Evolutionary conservation across 2,888 invertebrate genomes (phyloP), one percentile per base, ranked within the genome.

Genomic region (Drosophila merina): DNA sequence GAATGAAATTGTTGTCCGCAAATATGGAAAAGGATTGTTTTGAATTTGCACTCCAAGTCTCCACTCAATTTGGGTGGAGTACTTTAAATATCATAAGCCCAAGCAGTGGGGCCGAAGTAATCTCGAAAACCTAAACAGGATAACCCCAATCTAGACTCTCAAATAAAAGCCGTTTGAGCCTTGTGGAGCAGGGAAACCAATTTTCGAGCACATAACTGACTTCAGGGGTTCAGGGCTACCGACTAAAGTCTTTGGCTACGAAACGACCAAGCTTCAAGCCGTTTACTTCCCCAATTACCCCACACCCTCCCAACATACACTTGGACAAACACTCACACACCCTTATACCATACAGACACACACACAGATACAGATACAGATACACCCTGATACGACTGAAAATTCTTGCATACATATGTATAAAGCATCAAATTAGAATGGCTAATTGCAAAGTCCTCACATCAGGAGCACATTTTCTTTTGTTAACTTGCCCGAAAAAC

Each of bases 371-470:
- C 48, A 31, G 9, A 20, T 5, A 38, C 8, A 38, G 30, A 12
- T 10, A 31, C 26, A n/a, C 25, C 36, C 14, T 26, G 28, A 28
- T 28, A 28, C 48, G 26, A 25, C 20, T 12, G 10, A 47, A 55
- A 36, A 48, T 40, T 33, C 54, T 25, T 63, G 50, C 55, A 63
- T 70, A 55, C 55, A 63, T 70, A 55, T 55, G 68, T 63, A 70
- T 50, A 63, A 55, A 56, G 70, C 72, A 72, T 72, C 70, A 70
- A 70, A 70, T 70, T 68, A 62, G 79, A 64, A 59, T 55, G 72
- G 79, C 86, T 80, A 80, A 81, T 81, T 81, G 87, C 84, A 69
- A 75, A 77, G 63, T 75, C 33, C 62, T 75, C 75, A 69, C 77
- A 70, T 70, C 72, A 72, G 63, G 63, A 72, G 55, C 72, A 70